A percentile compares a stretch with the other conserved stretches of the same genome.
These are phyloP conservation scores for Zaprionus lachaisei DNA, from an alignment of 1,140 invertebrate genomes.

Conservation along the genomic window DNA sequence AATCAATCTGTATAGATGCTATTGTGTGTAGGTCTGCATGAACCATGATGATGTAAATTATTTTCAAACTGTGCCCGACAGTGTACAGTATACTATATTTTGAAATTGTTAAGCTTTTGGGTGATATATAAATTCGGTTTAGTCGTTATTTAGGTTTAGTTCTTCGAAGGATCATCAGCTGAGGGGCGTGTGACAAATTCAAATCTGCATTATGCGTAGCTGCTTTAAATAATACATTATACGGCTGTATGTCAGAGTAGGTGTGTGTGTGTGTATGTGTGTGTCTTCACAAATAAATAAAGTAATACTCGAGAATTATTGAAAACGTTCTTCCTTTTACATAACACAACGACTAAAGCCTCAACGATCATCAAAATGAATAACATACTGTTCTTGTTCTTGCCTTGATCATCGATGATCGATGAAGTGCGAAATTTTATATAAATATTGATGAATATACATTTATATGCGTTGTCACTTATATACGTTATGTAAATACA, in stretches of 20 bases:
- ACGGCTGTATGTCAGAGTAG: neutral
- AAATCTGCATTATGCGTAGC: neutral
- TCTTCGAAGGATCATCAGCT: neutral
- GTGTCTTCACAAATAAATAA: conserved; percentile 18
- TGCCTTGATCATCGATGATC: neutral
- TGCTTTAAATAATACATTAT: neutral
- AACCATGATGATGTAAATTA: conserved; percentile 18
- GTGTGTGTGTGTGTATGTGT: neutral
- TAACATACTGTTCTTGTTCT: conserved; percentile 4
- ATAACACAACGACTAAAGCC: neutral
- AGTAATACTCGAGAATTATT: conserved; percentile 2
- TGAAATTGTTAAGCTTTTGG: conserved; percentile 21
- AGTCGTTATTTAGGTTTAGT: conserved; percentile 55
- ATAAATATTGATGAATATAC: conserved; percentile 7
- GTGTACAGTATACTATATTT: neutral
- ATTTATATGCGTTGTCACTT: conserved; percentile 20
- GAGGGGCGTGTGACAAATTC: conserved; percentile 13
- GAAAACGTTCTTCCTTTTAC: conserved; percentile 14
- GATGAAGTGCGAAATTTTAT: conserved; percentile 6
- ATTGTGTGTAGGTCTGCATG: conserved; percentile 42
- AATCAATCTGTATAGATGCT: conserved; percentile 35
- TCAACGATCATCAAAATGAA: conserved; percentile 8
- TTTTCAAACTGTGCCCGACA: conserved; percentile 10
- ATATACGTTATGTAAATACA: conserved; percentile 51
- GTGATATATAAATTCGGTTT: conserved; percentile 74